Evolutionary conservation across 1,140 invertebrate genomes (phyloP).

Genomic region (Diachasmimorpha longicaudata): DNA sequence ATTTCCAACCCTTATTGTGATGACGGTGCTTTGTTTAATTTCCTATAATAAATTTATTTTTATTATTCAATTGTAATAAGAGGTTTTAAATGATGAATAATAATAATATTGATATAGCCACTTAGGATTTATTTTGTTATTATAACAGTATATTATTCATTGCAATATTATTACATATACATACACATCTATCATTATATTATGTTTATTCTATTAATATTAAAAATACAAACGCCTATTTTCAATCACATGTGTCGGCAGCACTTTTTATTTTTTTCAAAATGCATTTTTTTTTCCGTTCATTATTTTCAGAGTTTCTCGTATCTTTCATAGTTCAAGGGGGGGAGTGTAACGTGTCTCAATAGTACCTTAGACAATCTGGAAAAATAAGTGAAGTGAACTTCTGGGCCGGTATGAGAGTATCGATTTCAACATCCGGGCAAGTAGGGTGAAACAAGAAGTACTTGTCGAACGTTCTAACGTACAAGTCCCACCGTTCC

Average conservation of each 20-base stretch:
- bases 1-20: conserved; percentile 51
- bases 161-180: conserved; percentile 27
- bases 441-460: conserved; percentile 21
- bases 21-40: conserved; percentile 62
- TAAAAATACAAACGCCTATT: conserved; percentile 37
- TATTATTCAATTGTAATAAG: conserved; percentile 28
- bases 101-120: conserved; percentile 25
- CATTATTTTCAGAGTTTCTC: conserved; percentile 18
- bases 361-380: background rate
- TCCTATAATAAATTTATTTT: conserved; percentile 34
- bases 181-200: conserved; percentile 28
- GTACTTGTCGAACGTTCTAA: conserved; percentile 20
- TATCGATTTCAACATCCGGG: conserved; percentile 15
- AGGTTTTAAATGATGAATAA: conserved; percentile 25
- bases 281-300: conserved; percentile 30
- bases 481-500: background rate
- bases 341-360: background rate
- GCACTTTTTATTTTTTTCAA: conserved; percentile 39
- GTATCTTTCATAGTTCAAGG: conserved; percentile 1
- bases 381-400: background rate
- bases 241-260: conserved; percentile 3
- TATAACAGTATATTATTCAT: conserved; percentile 35
- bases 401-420: background rate
- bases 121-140: conserved; percentile 40
- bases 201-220: conserved; percentile 37